Percentiles rank a stretch among this genome's conserved stretches.
These are phyloP conservation scores for Nephila pilipes DNA, from an alignment of 1,140 invertebrate genomes.

Conservation along the genomic window DNA sequence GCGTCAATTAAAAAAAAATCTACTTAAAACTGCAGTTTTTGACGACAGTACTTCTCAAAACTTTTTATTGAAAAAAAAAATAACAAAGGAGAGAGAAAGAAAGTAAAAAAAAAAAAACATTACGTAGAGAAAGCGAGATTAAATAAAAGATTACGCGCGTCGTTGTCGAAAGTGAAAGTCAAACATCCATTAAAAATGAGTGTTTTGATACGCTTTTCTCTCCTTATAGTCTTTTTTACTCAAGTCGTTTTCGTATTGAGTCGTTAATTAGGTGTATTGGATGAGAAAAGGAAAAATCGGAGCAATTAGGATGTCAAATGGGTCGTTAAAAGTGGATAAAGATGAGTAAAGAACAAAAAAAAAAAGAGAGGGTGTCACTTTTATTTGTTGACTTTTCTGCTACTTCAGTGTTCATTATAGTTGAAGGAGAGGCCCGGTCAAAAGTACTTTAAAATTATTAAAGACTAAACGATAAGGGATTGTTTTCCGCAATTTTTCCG, in stretches of 20 bases:
- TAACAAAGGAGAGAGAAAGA: background rate
- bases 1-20: background rate
- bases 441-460: slow-evolving; percentile 33
- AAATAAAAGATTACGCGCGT: too few species aligned
- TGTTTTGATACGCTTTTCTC: background rate
- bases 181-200: slow-evolving; percentile 28
- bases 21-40: background rate
- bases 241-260: background rate
- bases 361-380: background rate
- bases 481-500: background rate
- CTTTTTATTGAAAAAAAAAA: background rate
- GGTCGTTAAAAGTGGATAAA: slow-evolving; percentile 52
- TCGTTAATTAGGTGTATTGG: slow-evolving; percentile 44
- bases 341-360: background rate
- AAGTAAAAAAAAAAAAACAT: background rate
- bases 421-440: background rate
- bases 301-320: slow-evolving; percentile 46
- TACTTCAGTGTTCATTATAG: background rate
- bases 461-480: background rate
- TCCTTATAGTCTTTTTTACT: background rate
- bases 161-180: background rate
- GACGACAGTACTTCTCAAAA: slow-evolving; percentile 1
- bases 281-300: slow-evolving; percentile 13
- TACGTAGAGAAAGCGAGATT: background rate
- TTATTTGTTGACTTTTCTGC: slow-evolving; percentile 4